Base-by-base conservation (phyloP, 2,888 invertebrate genomes). In the Acrobasis consociella region DNA sequence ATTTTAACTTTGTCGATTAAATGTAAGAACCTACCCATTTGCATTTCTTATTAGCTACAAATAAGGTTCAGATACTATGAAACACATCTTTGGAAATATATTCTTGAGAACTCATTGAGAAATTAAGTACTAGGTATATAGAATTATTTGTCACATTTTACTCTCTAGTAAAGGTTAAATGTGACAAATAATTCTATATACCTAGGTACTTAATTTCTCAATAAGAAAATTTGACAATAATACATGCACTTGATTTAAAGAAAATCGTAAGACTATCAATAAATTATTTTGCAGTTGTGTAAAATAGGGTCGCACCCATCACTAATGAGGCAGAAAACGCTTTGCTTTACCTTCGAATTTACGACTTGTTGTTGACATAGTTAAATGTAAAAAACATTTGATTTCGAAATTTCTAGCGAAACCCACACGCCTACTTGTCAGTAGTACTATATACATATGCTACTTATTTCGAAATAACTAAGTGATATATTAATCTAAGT, bases 331-430 rank as follows among this genome's bases (percentile, higher is more conserved):
- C 75, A 76, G 76, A 78, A 80, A 31, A 31, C 31, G 31, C 31
- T 31, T 31, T 77, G 80, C 80, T 76, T 81, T 79, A 78, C 79
- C 78, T 79, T 80, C 74, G 65, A 70, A 84, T 88, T 89, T 87
- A 87, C 78, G 87, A 83, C 77, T 73, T 71, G 76, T 73, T 71
- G 76, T 77, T 75, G 76, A 75, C 78, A 80, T 87, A 84, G 86
- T 86, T 83, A 84, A 88, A 89, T 81, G 82, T 83, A 79, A 76
- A 77, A 80, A 86, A 79, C 80, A 73, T 75, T 73, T 69, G 67
- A 73, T 87, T 86, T 83, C 85, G 87, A 77, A 86, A 89, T 72
- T 64, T 66, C 65, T 63, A 74, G 75, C 71, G 76, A 78, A 80
- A 82, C 81, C 81, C 70, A 74, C 74, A 76, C 68, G 73, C 69